A percentile compares a stretch with the other conserved stretches of the same genome.
These are phyloP conservation scores for Calypte anna DNA, from an alignment of 2,113 vertebrate species.

Conservation along the genomic window DNA sequence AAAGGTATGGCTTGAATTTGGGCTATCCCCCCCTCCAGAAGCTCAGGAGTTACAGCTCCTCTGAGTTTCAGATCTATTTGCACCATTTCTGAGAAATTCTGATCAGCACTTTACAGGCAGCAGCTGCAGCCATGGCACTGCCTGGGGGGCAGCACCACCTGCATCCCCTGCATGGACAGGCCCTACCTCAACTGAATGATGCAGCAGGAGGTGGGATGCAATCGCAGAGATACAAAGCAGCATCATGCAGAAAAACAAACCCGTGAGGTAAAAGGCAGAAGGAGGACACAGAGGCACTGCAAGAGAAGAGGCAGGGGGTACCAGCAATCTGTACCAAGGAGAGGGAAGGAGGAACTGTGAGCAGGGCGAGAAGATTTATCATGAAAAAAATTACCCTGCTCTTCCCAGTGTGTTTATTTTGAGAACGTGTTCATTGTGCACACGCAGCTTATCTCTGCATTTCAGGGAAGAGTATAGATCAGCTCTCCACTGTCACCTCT, in stretches of 20 bases:
- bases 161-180: rapidly evolving
- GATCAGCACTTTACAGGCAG: rapidly evolving
- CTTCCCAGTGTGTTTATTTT: conserved; percentile 6
- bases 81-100: not conserved
- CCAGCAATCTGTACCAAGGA: not conserved
- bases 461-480: conserved; percentile 38
- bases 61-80: not conserved
- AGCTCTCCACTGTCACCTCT: not conserved
- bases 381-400: not conserved
- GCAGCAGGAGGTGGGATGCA: not conserved
- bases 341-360: not conserved
- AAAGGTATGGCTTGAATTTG: not conserved
- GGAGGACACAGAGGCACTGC: not conserved
- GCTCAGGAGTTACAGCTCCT: not conserved
- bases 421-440: not conserved
- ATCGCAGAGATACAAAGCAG: rapidly evolving
- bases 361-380: not conserved
- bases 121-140: not conserved
- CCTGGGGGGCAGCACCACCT: not conserved
- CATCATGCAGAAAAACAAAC: not conserved
- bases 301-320: not conserved
- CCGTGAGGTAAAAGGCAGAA: not conserved
- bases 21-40: not conserved
- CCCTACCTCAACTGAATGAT: rapidly evolving
- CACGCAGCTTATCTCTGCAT: conserved; percentile 22